phyloP scores from a whole-genome alignment of 2,797 vertebrate genomes.

The Synaphobranchus kaupii region DNA sequence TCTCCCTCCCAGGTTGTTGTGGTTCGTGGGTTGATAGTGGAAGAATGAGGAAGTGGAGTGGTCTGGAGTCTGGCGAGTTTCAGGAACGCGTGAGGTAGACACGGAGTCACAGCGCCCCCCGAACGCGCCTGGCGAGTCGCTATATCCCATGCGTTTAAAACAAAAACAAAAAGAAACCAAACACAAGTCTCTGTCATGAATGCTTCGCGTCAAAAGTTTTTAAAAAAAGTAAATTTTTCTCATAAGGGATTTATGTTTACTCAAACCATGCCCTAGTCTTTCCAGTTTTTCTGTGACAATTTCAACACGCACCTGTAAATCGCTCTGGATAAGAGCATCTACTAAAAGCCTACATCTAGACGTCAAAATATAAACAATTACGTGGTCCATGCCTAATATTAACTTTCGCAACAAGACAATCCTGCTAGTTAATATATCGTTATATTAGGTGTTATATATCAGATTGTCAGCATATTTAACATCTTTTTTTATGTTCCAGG shows the following conservation, averaged over 20 bases:
- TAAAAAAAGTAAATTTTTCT: not conserved
- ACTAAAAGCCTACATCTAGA: no score
- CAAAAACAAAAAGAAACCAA: not conserved
- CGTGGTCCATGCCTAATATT: not conserved
- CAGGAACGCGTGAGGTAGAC: slow-evolving; percentile 31
- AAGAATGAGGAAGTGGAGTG: slow-evolving; percentile 77
- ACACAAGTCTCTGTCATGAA: not conserved
- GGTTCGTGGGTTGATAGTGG: slow-evolving; percentile 66
- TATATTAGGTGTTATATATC: not conserved
- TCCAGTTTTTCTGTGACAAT: not conserved
- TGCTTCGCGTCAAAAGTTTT: not conserved
- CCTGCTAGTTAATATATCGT: not conserved
- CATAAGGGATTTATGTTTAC: not conserved
- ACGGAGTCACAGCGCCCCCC: slow-evolving; percentile 53
- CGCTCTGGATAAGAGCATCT: no score
- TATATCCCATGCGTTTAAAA: slow-evolving; percentile 33
- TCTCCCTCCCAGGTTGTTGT: slow-evolving; percentile 51
- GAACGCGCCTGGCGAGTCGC: slow-evolving; percentile 44
- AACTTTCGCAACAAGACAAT: not conserved
- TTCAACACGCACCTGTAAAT: not conserved
- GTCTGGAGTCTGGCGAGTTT: slow-evolving; percentile 36
- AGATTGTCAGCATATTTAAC: not conserved
- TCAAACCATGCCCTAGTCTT: not conserved
- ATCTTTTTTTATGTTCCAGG: slow-evolving; percentile 54
- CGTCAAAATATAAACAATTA: not conserved